Evolutionary conservation across 2,113 vertebrate species (phyloP).

Genomic region (Cyphomyrus discorhynchus): DNA sequence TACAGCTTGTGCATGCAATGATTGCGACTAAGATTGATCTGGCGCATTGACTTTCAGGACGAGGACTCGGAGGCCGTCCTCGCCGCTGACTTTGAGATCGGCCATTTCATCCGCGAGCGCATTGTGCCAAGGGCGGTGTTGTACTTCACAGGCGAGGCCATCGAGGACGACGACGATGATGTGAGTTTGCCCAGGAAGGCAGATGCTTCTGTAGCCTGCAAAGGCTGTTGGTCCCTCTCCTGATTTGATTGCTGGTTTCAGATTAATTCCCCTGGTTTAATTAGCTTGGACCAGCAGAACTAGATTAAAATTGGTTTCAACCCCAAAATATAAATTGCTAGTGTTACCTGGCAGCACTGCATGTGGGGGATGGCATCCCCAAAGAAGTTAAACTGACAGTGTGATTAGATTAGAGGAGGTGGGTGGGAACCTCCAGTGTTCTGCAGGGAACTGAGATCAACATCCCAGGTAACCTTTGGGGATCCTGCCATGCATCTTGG

Average conservation of each 20-base stretch:
- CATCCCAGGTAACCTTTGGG: not conserved
- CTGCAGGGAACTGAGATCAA: not conserved
- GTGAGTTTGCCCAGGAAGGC: slow-evolving; percentile 52
- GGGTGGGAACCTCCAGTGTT: not conserved
- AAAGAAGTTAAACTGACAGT: not conserved
- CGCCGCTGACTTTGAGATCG: slow-evolving; percentile 97
- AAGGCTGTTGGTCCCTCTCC: not conserved
- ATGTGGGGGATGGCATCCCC: not conserved
- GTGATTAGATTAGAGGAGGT: not conserved
- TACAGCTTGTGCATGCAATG: not conserved
- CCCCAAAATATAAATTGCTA: not conserved
- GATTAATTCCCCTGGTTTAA: not conserved
- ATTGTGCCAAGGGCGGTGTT: slow-evolving; percentile 92
- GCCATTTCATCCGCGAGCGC: slow-evolving; percentile 93
- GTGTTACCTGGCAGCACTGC: not conserved
- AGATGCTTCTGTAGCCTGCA: not conserved
- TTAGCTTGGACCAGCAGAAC: not conserved
- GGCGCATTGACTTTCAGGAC: slow-evolving; percentile 61
- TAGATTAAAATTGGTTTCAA: not conserved
- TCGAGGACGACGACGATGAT: slow-evolving; percentile 95
- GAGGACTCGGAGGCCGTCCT: slow-evolving; percentile 92
- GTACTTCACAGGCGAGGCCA: slow-evolving; percentile 97
- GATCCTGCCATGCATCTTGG: not conserved
- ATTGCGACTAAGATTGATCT: not conserved
- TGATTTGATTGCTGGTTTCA: not conserved